phyloP scores from a whole-genome alignment of 2,888 invertebrate species.

The Petrolisthes cinctipes region DNA sequence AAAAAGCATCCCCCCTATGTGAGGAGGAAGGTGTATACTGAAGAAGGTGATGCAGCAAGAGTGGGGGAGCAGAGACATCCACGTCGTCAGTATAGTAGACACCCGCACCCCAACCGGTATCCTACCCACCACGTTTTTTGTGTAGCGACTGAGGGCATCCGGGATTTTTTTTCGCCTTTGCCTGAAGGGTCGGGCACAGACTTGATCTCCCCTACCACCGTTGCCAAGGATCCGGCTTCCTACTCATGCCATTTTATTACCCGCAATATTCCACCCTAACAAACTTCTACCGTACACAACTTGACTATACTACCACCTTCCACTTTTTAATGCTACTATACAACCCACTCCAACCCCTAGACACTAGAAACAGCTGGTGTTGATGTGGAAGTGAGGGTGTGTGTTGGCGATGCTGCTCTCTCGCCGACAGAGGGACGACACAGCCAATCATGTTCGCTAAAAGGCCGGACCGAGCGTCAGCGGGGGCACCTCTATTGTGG shows the following conservation, averaged over 20 bases:
- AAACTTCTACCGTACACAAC: too few relatives aligned
- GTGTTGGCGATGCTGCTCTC: not conserved
- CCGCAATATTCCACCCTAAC: not conserved
- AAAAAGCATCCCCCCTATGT: too few relatives aligned
- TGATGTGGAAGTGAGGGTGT: not conserved
- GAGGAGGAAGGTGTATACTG: too few relatives aligned
- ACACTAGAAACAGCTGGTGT: too few relatives aligned
- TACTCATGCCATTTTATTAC: not conserved
- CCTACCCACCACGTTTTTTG: slow-evolving; percentile 52
- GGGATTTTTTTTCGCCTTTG: slow-evolving; percentile 39
- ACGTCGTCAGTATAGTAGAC: too few relatives aligned
- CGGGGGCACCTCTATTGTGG: slow-evolving; percentile 52
- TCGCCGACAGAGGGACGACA: slow-evolving; percentile 9
- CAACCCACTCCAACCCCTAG: too few relatives aligned
- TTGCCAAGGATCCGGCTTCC: slow-evolving; percentile 32
- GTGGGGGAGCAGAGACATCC: too few relatives aligned
- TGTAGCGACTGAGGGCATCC: slow-evolving; percentile 47
- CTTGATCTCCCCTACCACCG: slow-evolving; percentile 27
- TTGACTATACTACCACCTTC: too few relatives aligned
- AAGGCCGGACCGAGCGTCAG: slow-evolving; percentile 32
- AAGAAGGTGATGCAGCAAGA: too few relatives aligned
- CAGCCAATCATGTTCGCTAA: slow-evolving; percentile 51
- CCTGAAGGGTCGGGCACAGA: slow-evolving; percentile 37
- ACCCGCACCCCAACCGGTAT: slow-evolving; percentile 4
- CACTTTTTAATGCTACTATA: too few relatives aligned